Base-by-base conservation (phyloP, 2,888 invertebrate genomes). In the Dicyrtomina minuta region DNA sequence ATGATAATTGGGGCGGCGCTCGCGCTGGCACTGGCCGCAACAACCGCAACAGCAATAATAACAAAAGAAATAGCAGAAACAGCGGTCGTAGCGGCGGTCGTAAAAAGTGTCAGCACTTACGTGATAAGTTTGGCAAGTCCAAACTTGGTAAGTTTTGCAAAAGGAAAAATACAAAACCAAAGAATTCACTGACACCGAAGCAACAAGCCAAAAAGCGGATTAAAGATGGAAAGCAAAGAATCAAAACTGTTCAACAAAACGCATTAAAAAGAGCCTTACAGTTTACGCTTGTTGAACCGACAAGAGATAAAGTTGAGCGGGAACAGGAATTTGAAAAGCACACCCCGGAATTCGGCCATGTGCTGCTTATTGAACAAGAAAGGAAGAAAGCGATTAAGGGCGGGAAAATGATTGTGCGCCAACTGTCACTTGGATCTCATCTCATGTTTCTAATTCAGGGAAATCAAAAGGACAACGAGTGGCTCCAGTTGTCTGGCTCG, bases 401-500 rank as follows among this genome's bases (percentile, higher is more conserved):
- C 5, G 46, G 17, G n/a, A n/a, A n/a, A n/a, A n/a, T n/a, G n/a
- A n/a, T n/a, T n/a, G n/a, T n/a, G n/a, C n/a, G n/a, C n/a, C 46
- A 46, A 46, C n/a, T 20, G 4, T 46, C 46, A 10, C 46, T 46
- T 5, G 17, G 15, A 20, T 46, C 46, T 46, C 46, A 46, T 15
- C 17, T 46, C n/a, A 15, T 46, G 46, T 15, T 20, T 6, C 17
- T n/a, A 6, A 15, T 15, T 6, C 5, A 46, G 5, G 46, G 46
- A 46, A 56, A 27, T 56, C n/a, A n/a, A n/a, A n/a, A n/a, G n/a
- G n/a, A n/a, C n/a, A n/a, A n/a, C n/a, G n/a, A n/a, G n/a, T n/a
- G 56, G 56, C 56, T 56, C 6, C 56, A 56, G 15, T 26, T 56
- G 27, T 22, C 56, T 2, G 12, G 27, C 26, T 56, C 56, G 2